Evolutionary conservation across 2,113 vertebrate species (phyloP).

Genomic region (Suncus etruscus): DNA sequence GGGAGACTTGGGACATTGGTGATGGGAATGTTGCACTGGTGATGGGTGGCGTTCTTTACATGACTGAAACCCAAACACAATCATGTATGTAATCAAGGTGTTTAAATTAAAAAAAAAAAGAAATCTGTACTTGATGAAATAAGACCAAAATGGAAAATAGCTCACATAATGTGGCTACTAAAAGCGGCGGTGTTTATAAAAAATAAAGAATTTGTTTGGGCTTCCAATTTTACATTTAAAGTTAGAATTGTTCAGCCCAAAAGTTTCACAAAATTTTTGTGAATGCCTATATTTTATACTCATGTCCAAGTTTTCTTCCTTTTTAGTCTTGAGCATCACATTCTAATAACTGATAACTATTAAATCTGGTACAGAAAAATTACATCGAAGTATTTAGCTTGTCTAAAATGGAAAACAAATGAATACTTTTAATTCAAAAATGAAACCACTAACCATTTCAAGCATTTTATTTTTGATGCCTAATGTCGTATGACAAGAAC

Average conservation of each 20-base stretch:
- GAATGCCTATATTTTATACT: not conserved
- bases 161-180: not conserved
- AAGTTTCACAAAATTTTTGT: not conserved
- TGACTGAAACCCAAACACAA: no score
- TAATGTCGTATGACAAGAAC: slow-evolving; percentile 3
- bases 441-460: slow-evolving; percentile 18
- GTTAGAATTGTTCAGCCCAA: not conserved
- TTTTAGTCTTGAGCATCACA: not conserved
- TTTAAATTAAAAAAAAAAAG: no score
- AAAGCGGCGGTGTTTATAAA: rapidly evolving
- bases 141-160: no score
- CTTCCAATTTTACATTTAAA: not conserved
- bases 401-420: not conserved
- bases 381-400: slow-evolving; percentile 1
- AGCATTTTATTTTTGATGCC: slow-evolving; percentile 53
- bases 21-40: no score
- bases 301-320: slow-evolving; percentile 4
- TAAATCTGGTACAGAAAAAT: slow-evolving; percentile 60
- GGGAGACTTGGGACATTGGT: no score
- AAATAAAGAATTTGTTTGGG: not conserved
- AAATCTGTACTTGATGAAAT: no score
- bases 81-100: no score
- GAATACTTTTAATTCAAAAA: slow-evolving; percentile 34
- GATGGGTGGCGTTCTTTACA: no score
- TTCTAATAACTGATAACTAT: slow-evolving; percentile 38